Evolutionary conservation across 30 jellyfish, hydroid and myxozoan species (phyloP).

Genomic region (Pelagia noctiluca): DNA sequence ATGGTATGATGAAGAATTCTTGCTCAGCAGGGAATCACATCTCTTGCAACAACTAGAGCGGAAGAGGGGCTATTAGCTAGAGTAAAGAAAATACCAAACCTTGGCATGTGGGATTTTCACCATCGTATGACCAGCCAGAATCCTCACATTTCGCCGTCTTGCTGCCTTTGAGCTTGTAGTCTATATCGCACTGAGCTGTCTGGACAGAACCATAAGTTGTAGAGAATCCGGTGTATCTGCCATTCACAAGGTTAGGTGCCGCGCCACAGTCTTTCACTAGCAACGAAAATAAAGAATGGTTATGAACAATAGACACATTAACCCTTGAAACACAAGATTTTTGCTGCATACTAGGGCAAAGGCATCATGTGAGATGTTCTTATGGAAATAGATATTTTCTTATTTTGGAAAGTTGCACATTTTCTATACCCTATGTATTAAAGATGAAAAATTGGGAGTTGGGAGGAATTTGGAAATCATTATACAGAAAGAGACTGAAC

Average conservation of each 20-base stretch:
- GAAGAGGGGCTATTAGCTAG: background rate
- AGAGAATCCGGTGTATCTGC: slow-evolving; percentile 13
- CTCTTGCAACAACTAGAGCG: too few relatives aligned
- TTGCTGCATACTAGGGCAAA: background rate
- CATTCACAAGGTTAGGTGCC: slow-evolving; percentile 6
- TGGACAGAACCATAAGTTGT: slow-evolving; percentile 1
- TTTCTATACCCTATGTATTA: background rate
- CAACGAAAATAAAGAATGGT: background rate
- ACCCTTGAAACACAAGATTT: background rate
- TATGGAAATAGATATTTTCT: too few relatives aligned
- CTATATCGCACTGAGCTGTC: slow-evolving; percentile 14
- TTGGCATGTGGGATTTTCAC: slow-evolving; percentile 13
- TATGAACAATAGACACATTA: background rate
- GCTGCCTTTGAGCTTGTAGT: slow-evolving; percentile 10
- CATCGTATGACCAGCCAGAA: slow-evolving; percentile 13
- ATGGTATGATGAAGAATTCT: background rate
- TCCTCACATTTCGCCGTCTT: background rate
- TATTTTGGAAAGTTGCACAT: too few relatives aligned
- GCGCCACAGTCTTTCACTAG: slow-evolving; percentile 9
- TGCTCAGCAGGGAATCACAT: too few relatives aligned
- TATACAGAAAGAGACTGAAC: too few relatives aligned
- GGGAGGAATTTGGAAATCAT: background rate
- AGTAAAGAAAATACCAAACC: background rate
- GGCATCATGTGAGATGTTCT: too few relatives aligned
- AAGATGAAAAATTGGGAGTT: background rate